Conservation (phyloP, 2,888 invertebrate genomes). For the Macrosiphum euphorbiae region DNA sequence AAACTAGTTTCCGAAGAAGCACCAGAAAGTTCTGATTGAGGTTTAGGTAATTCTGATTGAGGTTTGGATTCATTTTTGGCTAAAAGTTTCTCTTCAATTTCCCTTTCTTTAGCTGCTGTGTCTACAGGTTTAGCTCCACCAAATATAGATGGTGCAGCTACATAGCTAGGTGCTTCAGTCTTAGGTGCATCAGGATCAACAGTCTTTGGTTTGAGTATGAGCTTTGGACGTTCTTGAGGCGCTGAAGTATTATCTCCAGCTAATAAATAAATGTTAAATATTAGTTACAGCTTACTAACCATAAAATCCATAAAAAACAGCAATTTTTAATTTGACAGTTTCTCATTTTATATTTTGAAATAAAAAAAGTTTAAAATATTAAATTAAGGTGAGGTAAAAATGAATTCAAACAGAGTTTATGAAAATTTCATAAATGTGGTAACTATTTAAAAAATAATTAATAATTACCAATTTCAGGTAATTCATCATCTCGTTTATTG, state of each 20-base stretch:
- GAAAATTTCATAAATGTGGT: neutral
- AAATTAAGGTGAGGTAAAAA: too few relatives aligned
- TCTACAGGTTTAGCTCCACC: conserved; percentile 97
- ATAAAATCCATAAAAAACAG: too few relatives aligned
- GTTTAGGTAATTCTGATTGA: conserved; percentile 66
- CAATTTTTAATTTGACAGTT: too few relatives aligned
- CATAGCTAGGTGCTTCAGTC: conserved; percentile 49
- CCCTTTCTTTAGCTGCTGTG: conserved; percentile 88
- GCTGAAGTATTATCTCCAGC: neutral
- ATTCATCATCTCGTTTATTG: conserved; percentile 63
- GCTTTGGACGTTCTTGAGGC: conserved; percentile 60
- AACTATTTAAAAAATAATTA: neutral
- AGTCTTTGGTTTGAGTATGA: conserved; percentile 61
- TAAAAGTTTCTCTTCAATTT: conserved; percentile 85
- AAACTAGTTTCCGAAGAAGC: conserved; percentile 56
- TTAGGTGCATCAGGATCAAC: conserved; percentile 36
- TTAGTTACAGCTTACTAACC: neutral
- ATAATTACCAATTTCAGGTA: conserved; percentile 55
- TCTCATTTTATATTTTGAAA: too few relatives aligned
- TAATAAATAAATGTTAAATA: neutral
- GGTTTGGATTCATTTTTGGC: conserved; percentile 62
- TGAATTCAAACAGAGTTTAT: neutral
- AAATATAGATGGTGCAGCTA: conserved; percentile 81
- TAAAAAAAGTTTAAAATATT: too few relatives aligned
- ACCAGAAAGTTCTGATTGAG: conserved; percentile 66